Conservation (phyloP, 2,797 vertebrate genomes). For the Scleropages formosus region DNA sequence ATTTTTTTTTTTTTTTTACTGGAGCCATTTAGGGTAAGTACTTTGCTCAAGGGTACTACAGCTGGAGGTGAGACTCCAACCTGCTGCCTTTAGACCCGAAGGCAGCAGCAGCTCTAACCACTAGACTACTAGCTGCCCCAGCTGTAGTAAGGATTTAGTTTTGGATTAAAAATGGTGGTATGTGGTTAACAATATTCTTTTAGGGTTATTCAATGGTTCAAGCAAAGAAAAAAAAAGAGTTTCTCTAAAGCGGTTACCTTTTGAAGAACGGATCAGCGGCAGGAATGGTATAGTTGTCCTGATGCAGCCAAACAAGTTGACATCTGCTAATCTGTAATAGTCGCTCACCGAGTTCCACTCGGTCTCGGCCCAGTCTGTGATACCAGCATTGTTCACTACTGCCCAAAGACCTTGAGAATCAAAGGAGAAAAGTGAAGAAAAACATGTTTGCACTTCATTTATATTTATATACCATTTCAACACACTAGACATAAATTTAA, state of each 20-base stretch:
- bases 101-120: too few species aligned
- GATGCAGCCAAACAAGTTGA: slow-evolving; percentile 74
- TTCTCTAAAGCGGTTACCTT: slow-evolving; percentile 55
- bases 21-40: too few species aligned
- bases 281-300: slow-evolving; percentile 69
- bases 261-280: slow-evolving; percentile 67
- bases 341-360: slow-evolving; percentile 71
- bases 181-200: not conserved
- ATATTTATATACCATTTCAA: too few species aligned
- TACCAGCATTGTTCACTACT: slow-evolving; percentile 75
- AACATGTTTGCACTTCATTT: too few species aligned
- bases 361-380: slow-evolving; percentile 71
- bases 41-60: too few species aligned
- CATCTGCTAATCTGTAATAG: slow-evolving; percentile 60
- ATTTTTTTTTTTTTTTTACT: too few species aligned
- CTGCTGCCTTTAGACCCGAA: too few species aligned
- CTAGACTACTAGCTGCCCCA: too few species aligned
- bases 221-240: not conserved
- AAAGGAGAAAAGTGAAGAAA: too few species aligned
- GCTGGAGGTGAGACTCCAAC: too few species aligned
- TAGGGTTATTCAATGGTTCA: not conserved
- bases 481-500: too few species aligned
- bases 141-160: not conserved
- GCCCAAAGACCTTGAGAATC: slow-evolving; percentile 68
- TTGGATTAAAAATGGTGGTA: not conserved